Evolutionary conservation across 1,140 invertebrate genomes (phyloP).

Genomic region (Carcinoscorpius rotundicauda): DNA sequence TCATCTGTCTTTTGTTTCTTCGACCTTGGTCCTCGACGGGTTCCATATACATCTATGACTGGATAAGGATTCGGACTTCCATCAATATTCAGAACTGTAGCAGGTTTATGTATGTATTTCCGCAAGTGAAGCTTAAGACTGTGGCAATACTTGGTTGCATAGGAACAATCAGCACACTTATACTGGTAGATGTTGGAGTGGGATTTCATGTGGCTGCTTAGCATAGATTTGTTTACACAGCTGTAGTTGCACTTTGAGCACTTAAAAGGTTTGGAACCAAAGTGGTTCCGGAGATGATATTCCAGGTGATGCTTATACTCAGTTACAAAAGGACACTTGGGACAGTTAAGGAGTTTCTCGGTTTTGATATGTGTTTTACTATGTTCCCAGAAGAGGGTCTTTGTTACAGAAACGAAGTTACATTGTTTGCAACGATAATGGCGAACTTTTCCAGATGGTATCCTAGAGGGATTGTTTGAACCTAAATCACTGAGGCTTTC

Average conservation of each 20-base stretch:
- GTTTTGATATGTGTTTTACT: constrained; percentile 70
- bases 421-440: constrained; percentile 69
- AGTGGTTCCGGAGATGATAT: constrained; percentile 92
- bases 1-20: constrained; percentile 17
- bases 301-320: constrained; percentile 98
- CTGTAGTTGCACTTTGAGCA: constrained; percentile 82
- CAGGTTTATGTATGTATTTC: constrained; percentile 79
- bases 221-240: constrained; percentile 99
- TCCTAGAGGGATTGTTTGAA: too few species aligned
- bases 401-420: constrained; percentile 64
- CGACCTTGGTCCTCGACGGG: constrained; percentile 63
- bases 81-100: constrained; percentile 71
- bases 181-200: constrained; percentile 97
- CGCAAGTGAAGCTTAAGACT: constrained; percentile 88
- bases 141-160: constrained; percentile 97
- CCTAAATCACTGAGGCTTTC: not conserved
- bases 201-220: constrained; percentile 96
- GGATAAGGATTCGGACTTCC: constrained; percentile 64
- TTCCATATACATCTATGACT: constrained; percentile 83
- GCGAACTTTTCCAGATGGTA: too few species aligned
- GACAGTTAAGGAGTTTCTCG: constrained; percentile 82
- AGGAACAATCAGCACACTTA: constrained; percentile 85
- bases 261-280: constrained; percentile 91
- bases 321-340: constrained; percentile 86
- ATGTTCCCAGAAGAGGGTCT: constrained; percentile 89